Conservation (phyloP, 2,797 vertebrate species). For the Karalla daura region DNA sequence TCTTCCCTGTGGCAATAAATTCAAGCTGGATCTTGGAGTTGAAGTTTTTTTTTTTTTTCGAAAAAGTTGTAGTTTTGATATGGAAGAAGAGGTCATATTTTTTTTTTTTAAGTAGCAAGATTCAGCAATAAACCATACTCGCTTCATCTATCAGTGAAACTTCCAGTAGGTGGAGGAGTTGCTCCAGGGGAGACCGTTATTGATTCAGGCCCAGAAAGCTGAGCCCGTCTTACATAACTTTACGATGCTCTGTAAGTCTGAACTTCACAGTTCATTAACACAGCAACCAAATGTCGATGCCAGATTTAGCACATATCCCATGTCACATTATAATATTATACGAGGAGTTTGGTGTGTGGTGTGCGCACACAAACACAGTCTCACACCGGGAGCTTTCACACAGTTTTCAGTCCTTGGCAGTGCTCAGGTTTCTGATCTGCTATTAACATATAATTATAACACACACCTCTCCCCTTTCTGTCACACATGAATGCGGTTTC, state of each 20-base stretch:
- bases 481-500: constrained; percentile 20
- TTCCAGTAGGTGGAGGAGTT: constrained; percentile 61
- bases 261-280: constrained; percentile 46
- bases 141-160: too few species aligned
- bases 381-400: background rate
- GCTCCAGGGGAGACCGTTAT: background rate
- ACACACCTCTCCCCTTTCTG: constrained; percentile 14
- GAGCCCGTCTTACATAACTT: constrained; percentile 51
- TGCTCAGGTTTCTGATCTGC: background rate
- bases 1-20: background rate
- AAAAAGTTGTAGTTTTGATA: too few species aligned
- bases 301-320: constrained; percentile 48
- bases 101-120: too few species aligned
- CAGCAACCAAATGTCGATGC: constrained; percentile 27
- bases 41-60: too few species aligned
- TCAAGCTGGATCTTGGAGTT: background rate
- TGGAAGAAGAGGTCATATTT: too few species aligned
- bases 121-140: too few species aligned
- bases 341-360: background rate
- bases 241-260: constrained; percentile 36
- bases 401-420: constrained; percentile 6
- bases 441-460: background rate
- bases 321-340: constrained; percentile 41
- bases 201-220: background rate
- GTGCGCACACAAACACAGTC: constrained; percentile 7